Evolutionary conservation across 92 coral and sea anemone genomes (phyloP), one percentile per base, ranked within the genome.

Genomic region (Palythoa grandiflora): DNA sequence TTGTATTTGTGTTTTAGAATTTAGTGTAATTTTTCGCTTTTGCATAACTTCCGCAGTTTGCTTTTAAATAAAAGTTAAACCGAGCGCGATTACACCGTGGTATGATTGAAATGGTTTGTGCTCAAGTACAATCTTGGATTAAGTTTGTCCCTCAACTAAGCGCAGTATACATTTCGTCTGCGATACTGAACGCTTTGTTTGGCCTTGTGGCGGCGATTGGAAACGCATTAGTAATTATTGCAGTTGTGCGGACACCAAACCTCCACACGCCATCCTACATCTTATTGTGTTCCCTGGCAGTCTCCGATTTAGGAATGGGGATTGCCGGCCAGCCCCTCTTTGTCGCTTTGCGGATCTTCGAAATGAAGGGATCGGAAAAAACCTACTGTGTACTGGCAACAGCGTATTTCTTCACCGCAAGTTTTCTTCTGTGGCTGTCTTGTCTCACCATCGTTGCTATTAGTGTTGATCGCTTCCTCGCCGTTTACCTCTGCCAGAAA

Each of bases 381-480:
- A 20, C 14, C 0, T 40, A 40, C 78, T 73, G 78, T 37, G 40
- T 40, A 73, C 2, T 73, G 14, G 78, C 53, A 14, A 15, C 54
- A 39, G 53, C 7, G 50, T 73, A 73, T 17, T 73, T 73, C 16
- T 44, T 51, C 4, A 17, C 35, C 52, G 55, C 55, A 16, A 37
- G 53, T 12, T 73, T 73, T 39, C 55, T 39, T 39, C 35, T 73
- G 53, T 73, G 53, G 78, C 20, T 51, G 19, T 77, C 80, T 9
- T 77, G 80, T 53, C 52, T 77, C 19, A 77, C 80, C 61, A 77
- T 77, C 2, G 80, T 77, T 1, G 66, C 65, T 1, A 36, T 77
- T 47, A 77, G 80, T 28, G 20, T 77, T 5, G 80, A 77, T 51
- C 80, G 80, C 7, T 77, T 77, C 19, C 65, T 77, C 8, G 80